Evolutionary conservation across 2,797 vertebrate species (phyloP), one percentile per base, ranked within the genome.

Genomic region (Parotocinclus haroldoi): DNA sequence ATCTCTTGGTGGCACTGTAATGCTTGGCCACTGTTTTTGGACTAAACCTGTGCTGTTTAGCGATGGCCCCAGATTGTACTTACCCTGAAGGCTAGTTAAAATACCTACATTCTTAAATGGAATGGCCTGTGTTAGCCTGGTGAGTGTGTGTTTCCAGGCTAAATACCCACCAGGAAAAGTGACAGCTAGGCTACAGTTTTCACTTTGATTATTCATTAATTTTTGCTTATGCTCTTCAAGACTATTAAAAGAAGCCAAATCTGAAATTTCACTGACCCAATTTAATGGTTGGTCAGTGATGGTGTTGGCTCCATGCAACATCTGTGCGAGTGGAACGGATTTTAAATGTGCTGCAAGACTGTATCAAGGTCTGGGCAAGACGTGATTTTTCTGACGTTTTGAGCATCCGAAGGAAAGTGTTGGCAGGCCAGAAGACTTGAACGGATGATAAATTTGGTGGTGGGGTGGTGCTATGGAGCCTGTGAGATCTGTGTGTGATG

Each of bases 321-420:
- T 48, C 66, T 55, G 60, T 72, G 58, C 42, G 66, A 69, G 63
- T 69, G 76, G 73, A 77, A 70, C 40, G 59, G 70, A 78, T 75
- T 70, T 73, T 60, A 68, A 63, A 65, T 54, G 63, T 68, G 76
- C 76, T 70, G 60, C 62, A 42, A 61, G 68, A 61, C 71, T 66
- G 73, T 67, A 69, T 68, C 50, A 65, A 63, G 77, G 68, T 68
- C 72, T 55, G 56, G 58, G 61, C 63, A 72, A 59, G 59, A 76
- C 70, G 72, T 73, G 71, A 64, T 71, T 78, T 73, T 74, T 66
- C 68, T 73, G 66, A 76, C 67, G 53, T 69, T 78, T 76, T 27
- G 58, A 57, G 58, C 66, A 60, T 59, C 58, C 68, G 60, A 73
- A 71, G 65, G 52, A 71, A 78, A 73, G 60, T 14, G 68, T 69